Base-by-base conservation (phyloP, 2,888 invertebrate genomes). In the Leptinotarsa peninsularis region DNA sequence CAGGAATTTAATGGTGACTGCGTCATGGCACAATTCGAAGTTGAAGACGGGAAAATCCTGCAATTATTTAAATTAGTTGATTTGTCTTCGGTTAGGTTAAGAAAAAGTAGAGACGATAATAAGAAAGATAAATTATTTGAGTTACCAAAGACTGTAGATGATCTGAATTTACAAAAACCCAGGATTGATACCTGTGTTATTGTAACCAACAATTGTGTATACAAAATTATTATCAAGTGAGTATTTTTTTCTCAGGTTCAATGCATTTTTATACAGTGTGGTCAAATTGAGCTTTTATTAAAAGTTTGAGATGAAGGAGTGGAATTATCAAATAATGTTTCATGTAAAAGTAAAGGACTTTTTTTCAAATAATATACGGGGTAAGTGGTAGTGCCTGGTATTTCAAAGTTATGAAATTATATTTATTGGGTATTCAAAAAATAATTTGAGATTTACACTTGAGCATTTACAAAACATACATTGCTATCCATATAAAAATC, bases 1-100 rank as follows among this genome's bases (percentile, higher is more conserved):
- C 82, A 91, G 91, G 91, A 91, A 78, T 91, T 91, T 81, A 92
- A 91, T 85, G 85, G 87, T 23, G 91, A 92, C 75, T 89, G 92
- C 0, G 83, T 92, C 49, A 84, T 93, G 49, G 91, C 91, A 78
- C 88, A 90, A 79, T 92, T 92, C 85, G 85, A 88, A 73, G 87
- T 93, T 79, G 88, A 89, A 56, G 87, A 88, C 70, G 89, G 90
- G 84, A 86, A 90, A 71, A 89, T 91, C 80, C 84, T 90, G 60
- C 88, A 89, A 66, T 84, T 92, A 60, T 90, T 90, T 77, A 89
- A 89, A 85, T 83, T 88, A 74, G 87, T 90, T 73, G 88, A 90
- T 87, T 86, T 89, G 81, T 83, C 87, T 71, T 85, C 85, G 54
- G 83, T 83, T 72, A 82, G 82, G 27, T 79, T 82, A 21, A 81